Evolutionary conservation across 2,113 vertebrate genomes (phyloP).

Genomic region (Madoqua kirkii): DNA sequence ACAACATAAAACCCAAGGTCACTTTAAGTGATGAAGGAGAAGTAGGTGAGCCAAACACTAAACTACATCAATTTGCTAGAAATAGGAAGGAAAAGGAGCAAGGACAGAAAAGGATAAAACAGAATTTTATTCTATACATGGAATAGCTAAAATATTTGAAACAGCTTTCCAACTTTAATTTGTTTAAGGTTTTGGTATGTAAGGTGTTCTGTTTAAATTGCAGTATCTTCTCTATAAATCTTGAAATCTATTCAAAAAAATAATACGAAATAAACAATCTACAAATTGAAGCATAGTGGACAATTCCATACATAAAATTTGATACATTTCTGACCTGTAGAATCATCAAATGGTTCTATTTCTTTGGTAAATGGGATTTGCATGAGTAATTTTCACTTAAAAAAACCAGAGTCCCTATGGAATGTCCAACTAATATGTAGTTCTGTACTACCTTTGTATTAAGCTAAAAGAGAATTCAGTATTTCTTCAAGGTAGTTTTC

Average conservation of each 20-base stretch:
- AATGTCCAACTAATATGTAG: background rate
- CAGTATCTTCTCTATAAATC: constrained; percentile 64
- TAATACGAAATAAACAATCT: background rate
- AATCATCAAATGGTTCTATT: constrained; percentile 1
- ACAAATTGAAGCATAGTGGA: constrained; percentile 17
- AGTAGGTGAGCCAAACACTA: constrained; percentile 76
- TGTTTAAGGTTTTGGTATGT: background rate
- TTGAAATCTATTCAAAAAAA: background rate
- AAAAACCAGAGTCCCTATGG: background rate
- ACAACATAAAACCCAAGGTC: constrained; percentile 77
- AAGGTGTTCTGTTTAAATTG: constrained; percentile 68
- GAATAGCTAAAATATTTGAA: constrained; percentile 67
- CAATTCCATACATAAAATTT: background rate
- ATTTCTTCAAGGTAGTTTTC: background rate
- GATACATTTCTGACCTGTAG: background rate
- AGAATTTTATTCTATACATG: constrained; percentile 83
- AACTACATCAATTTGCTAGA: constrained; percentile 77
- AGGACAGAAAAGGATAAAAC: constrained; percentile 59
- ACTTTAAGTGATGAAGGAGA: constrained; percentile 74
- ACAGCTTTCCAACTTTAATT: constrained; percentile 35
- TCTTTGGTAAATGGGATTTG: background rate
- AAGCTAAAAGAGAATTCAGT: background rate
- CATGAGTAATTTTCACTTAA: constrained; percentile 1
- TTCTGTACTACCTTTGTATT: background rate
- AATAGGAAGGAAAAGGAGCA: constrained; percentile 71